phyloP scores from a whole-genome alignment of 2,113 vertebrate genomes.

The Leptobrachium ailaonicum region DNA sequence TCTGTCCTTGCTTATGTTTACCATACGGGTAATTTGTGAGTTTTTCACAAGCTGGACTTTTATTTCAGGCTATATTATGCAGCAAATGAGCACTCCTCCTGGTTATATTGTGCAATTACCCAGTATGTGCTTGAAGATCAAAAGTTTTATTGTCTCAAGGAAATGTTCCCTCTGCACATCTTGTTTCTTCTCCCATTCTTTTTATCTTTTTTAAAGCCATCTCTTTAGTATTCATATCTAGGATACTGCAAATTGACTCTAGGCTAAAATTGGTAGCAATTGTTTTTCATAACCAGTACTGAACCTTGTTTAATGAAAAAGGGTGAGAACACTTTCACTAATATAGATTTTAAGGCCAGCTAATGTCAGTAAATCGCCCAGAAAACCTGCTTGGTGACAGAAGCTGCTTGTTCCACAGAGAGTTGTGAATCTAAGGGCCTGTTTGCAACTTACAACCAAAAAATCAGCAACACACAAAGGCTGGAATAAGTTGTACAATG shows the following conservation, averaged over 20 bases:
- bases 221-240: conserved; percentile 29
- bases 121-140: conserved; percentile 31
- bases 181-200: conserved; percentile 29
- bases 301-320: conserved; percentile 6
- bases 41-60: conserved; percentile 35
- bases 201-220: conserved; percentile 34
- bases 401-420: too few relatives aligned
- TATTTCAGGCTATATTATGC: conserved; percentile 32
- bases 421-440: too few relatives aligned
- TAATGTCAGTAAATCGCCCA: too few relatives aligned
- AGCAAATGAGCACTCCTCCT: conserved; percentile 3
- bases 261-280: conserved; percentile 49
- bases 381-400: too few relatives aligned
- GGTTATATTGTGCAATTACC: conserved; percentile 18
- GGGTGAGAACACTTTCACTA: conserved; percentile 8
- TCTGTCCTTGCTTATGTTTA: conserved; percentile 1
- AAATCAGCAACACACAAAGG: too few relatives aligned
- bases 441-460: too few relatives aligned
- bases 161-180: conserved; percentile 28
- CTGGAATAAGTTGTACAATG: too few relatives aligned
- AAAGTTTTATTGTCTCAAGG: conserved; percentile 25
- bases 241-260: conserved; percentile 17
- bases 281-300: conserved; percentile 17
- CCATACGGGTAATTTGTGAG: neutral
- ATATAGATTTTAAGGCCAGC: neutral